Evolutionary conservation across 2,888 invertebrate genomes (phyloP), one percentile per base, ranked within the genome.

Genomic region (Zele albiditarsus): DNA sequence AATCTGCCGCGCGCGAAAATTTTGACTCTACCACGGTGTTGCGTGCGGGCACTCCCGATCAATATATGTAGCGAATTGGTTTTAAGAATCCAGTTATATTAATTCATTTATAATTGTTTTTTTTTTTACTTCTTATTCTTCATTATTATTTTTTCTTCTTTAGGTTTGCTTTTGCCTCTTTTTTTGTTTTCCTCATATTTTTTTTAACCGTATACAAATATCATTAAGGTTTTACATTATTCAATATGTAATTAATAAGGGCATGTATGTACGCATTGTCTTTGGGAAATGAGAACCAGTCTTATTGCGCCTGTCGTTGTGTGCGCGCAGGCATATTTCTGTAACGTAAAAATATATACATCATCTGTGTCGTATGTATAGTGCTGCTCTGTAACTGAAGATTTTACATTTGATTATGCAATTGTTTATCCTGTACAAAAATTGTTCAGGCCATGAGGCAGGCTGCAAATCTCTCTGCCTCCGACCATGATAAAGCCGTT

Each of bases 311-410:
- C 86, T 85, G 80, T 79, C 85, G 85, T 84, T 81, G 79, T 77
- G 80, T 80, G 87, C 76, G 79, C 84, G 82, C 86, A 85, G 88
- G 88, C 88, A 89, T 88, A 88, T 88, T 83, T 89, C 89, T 89
- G 89, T 89, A 89, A 89, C 89, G 89, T 89, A 89, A 89, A 89
- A 89, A 89, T 89, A 89, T 89, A 89, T 89, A 89, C 89, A 89
- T 88, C 86, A 85, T 89, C 88, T 89, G 89, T 89, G 88, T 88
- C 84, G 86, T 89, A 89, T 89, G 88, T 88, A 89, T 89, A 88
- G 88, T 88, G 88, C 88, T 89, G 88, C 88, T 88, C 90, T 90
- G 90, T 90, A 90, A 90, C 89, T 88, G 85, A 89, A 89, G 85
- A 88, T 88, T 88, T 88, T 88, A 89, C 86, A 88, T 85, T 84